phyloP scores from a whole-genome alignment of 2,888 invertebrate genomes.

The Epicampocera succincta region DNA sequence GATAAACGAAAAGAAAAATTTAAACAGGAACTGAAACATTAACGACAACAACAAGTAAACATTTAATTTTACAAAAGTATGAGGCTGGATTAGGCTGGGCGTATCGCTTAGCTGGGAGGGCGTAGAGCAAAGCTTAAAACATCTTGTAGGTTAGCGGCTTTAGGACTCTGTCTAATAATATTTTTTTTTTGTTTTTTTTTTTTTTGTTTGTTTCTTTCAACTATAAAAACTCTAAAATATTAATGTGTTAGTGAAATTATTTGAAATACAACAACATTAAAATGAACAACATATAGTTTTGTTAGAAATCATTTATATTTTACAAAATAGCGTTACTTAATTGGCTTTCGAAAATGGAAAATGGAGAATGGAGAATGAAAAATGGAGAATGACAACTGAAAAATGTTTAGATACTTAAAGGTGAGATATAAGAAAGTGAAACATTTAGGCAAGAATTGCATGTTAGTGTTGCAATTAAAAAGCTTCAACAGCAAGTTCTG shows the following conservation, averaged over 20 bases:
- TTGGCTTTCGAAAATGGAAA: neutral
- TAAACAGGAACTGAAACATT: constrained; percentile 16
- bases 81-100: constrained; percentile 60
- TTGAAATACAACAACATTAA: constrained; percentile 36
- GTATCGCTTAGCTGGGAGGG: constrained; percentile 57
- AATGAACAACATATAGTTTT: constrained; percentile 20
- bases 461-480: neutral
- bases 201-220: too few species aligned
- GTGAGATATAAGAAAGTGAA: constrained; percentile 13
- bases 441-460: constrained; percentile 45
- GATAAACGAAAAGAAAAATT: constrained; percentile 33
- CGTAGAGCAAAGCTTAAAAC: constrained; percentile 57
- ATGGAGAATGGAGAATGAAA: too few species aligned
- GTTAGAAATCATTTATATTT: constrained; percentile 47
- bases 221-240: constrained; percentile 31
- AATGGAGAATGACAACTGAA: too few species aligned
- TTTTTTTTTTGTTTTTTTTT: neutral
- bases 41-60: constrained; percentile 49
- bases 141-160: constrained; percentile 48
- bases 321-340: constrained; percentile 43
- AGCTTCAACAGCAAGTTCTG: constrained; percentile 18
- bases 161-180: constrained; percentile 40
- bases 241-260: neutral
- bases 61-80: constrained; percentile 31
- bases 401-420: constrained; percentile 3